Evolutionary conservation across 2,888 invertebrate species (phyloP).

Genomic region (Thysanoteuthis rhombus): DNA sequence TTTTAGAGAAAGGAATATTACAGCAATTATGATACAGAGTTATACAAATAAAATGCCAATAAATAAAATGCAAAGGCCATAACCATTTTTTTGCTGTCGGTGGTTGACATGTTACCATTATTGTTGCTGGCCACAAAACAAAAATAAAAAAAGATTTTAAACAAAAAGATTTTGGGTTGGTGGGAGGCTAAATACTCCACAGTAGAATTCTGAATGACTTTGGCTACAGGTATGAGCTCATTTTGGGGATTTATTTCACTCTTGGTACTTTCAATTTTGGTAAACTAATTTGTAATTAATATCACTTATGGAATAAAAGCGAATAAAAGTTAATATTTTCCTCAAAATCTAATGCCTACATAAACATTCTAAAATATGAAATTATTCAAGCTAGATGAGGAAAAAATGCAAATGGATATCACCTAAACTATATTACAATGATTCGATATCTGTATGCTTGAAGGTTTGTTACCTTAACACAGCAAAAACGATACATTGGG

Average conservation of each 20-base stretch:
- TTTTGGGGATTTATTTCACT: not conserved
- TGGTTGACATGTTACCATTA: slow-evolving; percentile 12
- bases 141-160: not conserved
- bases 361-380: not conserved
- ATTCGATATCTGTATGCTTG: no score
- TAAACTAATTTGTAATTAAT: not conserved
- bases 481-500: not conserved
- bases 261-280: no score
- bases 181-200: not conserved
- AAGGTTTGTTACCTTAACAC: not conserved
- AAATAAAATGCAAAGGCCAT: not conserved
- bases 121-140: slow-evolving; percentile 12
- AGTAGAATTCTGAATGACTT: slow-evolving; percentile 12
- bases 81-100: not conserved
- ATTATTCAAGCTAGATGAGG: not conserved
- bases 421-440: no score
- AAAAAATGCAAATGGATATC: no score
- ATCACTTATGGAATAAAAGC: not conserved
- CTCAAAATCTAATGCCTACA: not conserved
- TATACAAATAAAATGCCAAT: not conserved
- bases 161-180: not conserved
- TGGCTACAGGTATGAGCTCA: not conserved
- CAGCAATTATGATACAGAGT: slow-evolving; percentile 12
- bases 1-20: not conserved
- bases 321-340: not conserved